A percentile compares a stretch with the other conserved stretches of the same genome.
Conservation (phyloP, 2,888 invertebrate genomes). For the Synergus umbraculus region DNA sequence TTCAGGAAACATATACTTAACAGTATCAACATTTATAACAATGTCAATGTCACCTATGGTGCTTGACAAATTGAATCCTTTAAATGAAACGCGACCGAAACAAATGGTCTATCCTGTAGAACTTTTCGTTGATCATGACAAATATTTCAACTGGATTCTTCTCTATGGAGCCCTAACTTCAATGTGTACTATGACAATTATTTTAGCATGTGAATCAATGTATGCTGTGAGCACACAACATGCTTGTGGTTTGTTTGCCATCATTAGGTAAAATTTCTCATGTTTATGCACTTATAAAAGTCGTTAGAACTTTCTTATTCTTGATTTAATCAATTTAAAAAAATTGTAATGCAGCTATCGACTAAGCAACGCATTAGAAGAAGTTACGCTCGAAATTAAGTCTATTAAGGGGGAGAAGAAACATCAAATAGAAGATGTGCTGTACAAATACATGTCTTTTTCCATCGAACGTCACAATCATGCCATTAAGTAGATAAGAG, state of each 20-base stretch:
- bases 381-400: background rate
- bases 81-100: background rate
- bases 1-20: background rate
- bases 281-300: background rate
- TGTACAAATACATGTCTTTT: background rate
- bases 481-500: background rate
- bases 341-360: background rate
- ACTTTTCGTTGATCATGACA: background rate
- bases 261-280: constrained; percentile 7
- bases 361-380: background rate
- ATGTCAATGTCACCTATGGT: constrained; percentile 8
- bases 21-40: background rate
- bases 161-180: background rate
- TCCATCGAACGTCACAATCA: background rate
- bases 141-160: constrained; percentile 12
- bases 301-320: background rate
- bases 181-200: background rate
- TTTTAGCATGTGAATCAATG: constrained; percentile 3
- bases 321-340: too few relatives aligned
- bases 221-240: constrained; percentile 6
- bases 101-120: background rate
- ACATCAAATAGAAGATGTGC: background rate
- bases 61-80: background rate
- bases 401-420: too few relatives aligned
- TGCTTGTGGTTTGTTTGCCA: constrained; percentile 23